Evolutionary conservation across 2,113 vertebrate species (phyloP), one percentile per base, ranked within the genome.

Genomic region (Cebidichthys violaceus): DNA sequence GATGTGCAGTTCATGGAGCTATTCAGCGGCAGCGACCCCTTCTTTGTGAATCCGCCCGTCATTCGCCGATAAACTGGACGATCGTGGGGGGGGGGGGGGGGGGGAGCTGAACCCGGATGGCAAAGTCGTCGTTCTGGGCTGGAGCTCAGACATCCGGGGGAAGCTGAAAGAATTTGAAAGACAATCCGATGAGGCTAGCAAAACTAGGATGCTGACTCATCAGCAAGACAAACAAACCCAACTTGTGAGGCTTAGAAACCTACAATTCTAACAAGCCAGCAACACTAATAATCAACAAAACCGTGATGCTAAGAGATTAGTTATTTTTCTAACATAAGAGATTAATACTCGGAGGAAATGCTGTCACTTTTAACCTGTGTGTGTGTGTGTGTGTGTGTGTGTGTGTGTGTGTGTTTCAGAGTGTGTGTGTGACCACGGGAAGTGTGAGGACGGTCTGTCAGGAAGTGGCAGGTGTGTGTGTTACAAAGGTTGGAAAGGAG

Each of bases 401-500:
- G 73, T 76, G 37, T 60, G 6, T 79, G 27, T 75, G 59, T 88
- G 57, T 50, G 61, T 90, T 74, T 29, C 92, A 99, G 98, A 96
- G 75, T 99, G 98, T 79, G 83, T 88, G 24, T 99, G 96, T 35
- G 89, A 88, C 57, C 96, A 97, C 0, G 98, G 98, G 31, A 96
- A 96, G 64, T 99, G 98, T 92, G 93, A 95, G 0, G 97, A 99
- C 0, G 97, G 97, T 0, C 87, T 99, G 62, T 83, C 74, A 43
- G 97, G 97, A 31, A 95, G 96, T 0, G 98, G 98, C 33, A 95
- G 86, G 79, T 99, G 98, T 4, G 10, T 94, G 11, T 99, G 98
- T 86, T 93, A 95, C 9, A 95, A 96, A 41, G 97, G 97, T 0
- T 99, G 98, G 97, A 96, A 91, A 57, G 98, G 98, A 77, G 71